Evolutionary conservation across 2,113 vertebrate genomes (phyloP).

Genomic region (Psophia crepitans): DNA sequence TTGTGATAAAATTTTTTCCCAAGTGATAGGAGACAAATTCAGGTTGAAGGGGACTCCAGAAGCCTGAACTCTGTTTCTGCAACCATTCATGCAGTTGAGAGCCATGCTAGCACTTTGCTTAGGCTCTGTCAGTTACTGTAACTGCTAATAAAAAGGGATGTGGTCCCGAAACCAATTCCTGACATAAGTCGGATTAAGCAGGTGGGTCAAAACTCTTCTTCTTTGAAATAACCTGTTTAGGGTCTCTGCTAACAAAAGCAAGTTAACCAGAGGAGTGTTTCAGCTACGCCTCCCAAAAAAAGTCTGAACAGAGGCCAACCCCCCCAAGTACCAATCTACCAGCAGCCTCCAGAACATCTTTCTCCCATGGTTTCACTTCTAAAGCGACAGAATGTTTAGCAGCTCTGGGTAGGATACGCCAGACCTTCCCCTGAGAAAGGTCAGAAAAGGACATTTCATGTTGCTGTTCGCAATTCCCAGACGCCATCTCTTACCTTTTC

Average conservation of each 20-base stretch:
- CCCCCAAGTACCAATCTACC: background rate
- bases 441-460: background rate
- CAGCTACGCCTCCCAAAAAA: background rate
- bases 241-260: background rate
- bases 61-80: background rate
- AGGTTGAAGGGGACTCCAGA: background rate
- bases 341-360: background rate
- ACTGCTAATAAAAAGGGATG: background rate
- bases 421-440: background rate
- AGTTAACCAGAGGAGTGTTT: background rate
- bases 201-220: background rate
- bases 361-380: background rate
- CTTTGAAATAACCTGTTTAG: background rate
- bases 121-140: background rate
- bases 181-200: background rate
- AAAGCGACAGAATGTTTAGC: background rate
- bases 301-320: background rate
- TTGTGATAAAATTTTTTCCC: background rate
- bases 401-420: background rate
- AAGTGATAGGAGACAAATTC: background rate
- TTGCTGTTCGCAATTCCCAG: background rate
- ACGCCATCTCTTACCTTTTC: constrained; percentile 74
- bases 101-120: background rate
- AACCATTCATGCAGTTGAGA: background rate
- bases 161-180: background rate